These are phyloP conservation scores for Sympetrum striolatum DNA, from an alignment of 2,888 invertebrate species.

Conservation along the genomic window DNA sequence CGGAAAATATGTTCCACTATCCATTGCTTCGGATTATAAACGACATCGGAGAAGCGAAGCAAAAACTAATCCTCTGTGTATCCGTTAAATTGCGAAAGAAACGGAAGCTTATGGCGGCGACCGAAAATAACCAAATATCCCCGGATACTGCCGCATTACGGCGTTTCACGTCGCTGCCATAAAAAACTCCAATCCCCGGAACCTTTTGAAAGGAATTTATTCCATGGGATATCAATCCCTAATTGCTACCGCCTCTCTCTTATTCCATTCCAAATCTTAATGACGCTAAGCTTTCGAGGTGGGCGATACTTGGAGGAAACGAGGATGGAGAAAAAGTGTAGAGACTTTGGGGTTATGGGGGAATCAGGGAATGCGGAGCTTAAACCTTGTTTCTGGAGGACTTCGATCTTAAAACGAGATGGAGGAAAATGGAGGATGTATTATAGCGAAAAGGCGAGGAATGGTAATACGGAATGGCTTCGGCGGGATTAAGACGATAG, in stretches of 20 bases:
- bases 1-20: too few relatives aligned
- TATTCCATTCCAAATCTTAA: slow-evolving; percentile 18
- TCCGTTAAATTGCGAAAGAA: too few relatives aligned
- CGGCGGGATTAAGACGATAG: slow-evolving; percentile 22
- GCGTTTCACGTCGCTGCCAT: not conserved
- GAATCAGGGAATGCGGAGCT: slow-evolving; percentile 5
- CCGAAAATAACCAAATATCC: not conserved
- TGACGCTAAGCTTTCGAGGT: slow-evolving; percentile 12
- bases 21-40: too few relatives aligned
- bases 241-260: slow-evolving; percentile 1
- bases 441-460: slow-evolving; percentile 36
- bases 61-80: too few relatives aligned
- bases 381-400: slow-evolving; percentile 25
- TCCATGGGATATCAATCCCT: slow-evolving; percentile 1
- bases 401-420: slow-evolving; percentile 24
- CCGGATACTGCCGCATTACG: not conserved
- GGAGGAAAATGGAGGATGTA: slow-evolving; percentile 19
- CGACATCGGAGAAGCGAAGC: too few relatives aligned
- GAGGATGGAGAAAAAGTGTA: not conserved
- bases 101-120: not conserved
- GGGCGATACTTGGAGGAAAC: slow-evolving; percentile 22
- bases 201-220: slow-evolving; percentile 2
- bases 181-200: not conserved
- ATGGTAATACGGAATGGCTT: slow-evolving; percentile 31
- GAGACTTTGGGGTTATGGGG: not conserved